Base-by-base conservation (phyloP, 2,113 vertebrate genomes). In the Donacobius atricapilla region DNA sequence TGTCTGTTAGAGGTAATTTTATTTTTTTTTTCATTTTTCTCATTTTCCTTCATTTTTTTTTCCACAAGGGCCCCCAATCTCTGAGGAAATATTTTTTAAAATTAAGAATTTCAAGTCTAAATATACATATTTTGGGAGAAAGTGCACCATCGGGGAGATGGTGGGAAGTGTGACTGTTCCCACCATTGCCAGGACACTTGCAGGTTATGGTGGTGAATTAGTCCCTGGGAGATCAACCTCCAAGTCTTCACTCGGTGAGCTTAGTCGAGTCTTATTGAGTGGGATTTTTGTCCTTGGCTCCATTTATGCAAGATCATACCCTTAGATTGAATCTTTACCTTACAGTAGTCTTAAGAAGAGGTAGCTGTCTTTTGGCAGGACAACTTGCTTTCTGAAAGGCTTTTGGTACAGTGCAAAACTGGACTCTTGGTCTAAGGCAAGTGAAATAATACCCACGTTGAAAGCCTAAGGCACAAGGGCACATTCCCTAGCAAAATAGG, bases 361-460 rank as follows among this genome's bases (percentile, higher is more conserved):
- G 19, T 57, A 35, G 19, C 27, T 47, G 25, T n/a, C 10, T 35
- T 58, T 70, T 31, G 45, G n/a, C 10, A 31, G 10, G 47, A 24
- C 28, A 69, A 10, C 6, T 10, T 51, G n/a, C 57, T 76, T 72
- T 80, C 42, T 42, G 40, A 47, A 83, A 21, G 7, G 45, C 16
- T 39, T 83, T 80, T 7, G 15, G 15, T 44, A 54, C 1, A 13
- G 18, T 37, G 30, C 25, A 76, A 81, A 86, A 54, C 16, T 17
- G 20, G 14, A 28, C 15, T 51, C 13, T 45, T 2, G 6, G 14
- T 63, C 27, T 35, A 50, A 50, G 1, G 0, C 28, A 63, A n/a
- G n/a, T 70, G 31, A 39, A 35, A 15, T 31, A 51, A 44, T 8
- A 50, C 3, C 1, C 5, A 7, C 0, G 0, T n/a, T 30, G 73